Base-by-base conservation (phyloP, 2,888 invertebrate species). In the Eurois occulta region DNA sequence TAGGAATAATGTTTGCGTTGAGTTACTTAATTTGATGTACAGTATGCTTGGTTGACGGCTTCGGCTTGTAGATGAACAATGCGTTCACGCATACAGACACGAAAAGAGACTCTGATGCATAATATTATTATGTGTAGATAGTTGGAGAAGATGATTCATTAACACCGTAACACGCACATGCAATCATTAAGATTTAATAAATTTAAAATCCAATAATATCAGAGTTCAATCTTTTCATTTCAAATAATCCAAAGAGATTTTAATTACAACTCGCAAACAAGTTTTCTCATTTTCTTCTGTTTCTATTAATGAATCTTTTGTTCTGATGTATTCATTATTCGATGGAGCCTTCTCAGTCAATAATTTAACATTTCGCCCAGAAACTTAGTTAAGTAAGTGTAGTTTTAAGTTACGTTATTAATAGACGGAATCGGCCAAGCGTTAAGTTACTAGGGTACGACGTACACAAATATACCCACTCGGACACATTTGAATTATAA, bases 401-500 rank as follows among this genome's bases (percentile, higher is more conserved):
- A 75, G 74, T 82, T 86, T 81, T 73, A 71, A 82, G 71, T 72
- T 70, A 67, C 76, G 69, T 70, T 78, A 74, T 79, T 84, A 81
- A 86, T 80, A 84, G 38, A 78, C 16, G 32, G 21, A 62, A 67
- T 77, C 55, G 66, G 35, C 67, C 52, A 79, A 77, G 67, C 52
- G 72, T 81, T 32, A 66, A 75, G 38, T 72, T 55, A 48, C n/a
- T 35, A 24, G 73, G 55, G 64, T 64, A 66, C 28, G 62, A 60
- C 2, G 35, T 60, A 60, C 8, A 62, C 24, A 71, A 75, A 65
- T 55, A 64, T 28, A 46, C 16, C 10, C 35, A 5, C 55, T 58
- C 18, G 46, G 18, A 74, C n/a, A 58, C 62, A 24, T 69, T 55
- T 65, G 18, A 65, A 64, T 38, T 72, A 38, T 82, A 72, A 52